Evolutionary conservation across 1,140 invertebrate genomes (phyloP), one percentile per base, ranked within the genome.

Genomic region (Tetraneura akinire): DNA sequence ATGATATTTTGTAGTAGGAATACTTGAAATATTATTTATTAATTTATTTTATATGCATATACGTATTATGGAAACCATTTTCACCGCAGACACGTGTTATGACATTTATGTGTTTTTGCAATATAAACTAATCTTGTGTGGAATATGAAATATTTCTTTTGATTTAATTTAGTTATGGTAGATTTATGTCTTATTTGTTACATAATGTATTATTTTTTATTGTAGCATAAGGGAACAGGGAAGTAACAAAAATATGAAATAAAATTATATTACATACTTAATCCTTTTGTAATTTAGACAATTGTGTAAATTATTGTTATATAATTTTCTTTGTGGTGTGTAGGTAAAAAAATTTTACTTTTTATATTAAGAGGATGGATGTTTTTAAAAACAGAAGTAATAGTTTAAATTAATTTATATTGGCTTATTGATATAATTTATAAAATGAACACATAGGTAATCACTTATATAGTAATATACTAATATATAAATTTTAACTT

Each of bases 1-100:
- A n/a, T n/a, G n/a, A n/a, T n/a, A n/a, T n/a, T n/a, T n/a, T n/a
- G n/a, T 57, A 13, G 26, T 37, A 2, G 18, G 32, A 74, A 57
- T 55, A 74, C 51, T 21, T 74, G 71, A 57, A 51, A 74, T 74
- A 74, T n/a, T n/a, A n/a, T 51, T 53, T 32, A 57, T 74, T 29
- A 68, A 23, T 45, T 68, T 68, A 42, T 45, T 68, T n/a, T n/a
- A 23, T 14, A 9, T 68, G 16, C n/a, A 45, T 68, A 45, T 21
- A 23, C 18, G 32, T 60, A 29, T 14, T 60, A 23, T 60, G 18
- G n/a, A 21, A 21, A 55, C 21, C 21, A 1, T 55, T 21, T 55
- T 21, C n/a, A n/a, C n/a, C n/a, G n/a, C n/a, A n/a, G n/a, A n/a
- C n/a, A n/a, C n/a, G n/a, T n/a, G n/a, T n/a, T n/a, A n/a, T n/a